Conservation (phyloP, 1,140 invertebrate species). For the Neodiprion pinetum region DNA sequence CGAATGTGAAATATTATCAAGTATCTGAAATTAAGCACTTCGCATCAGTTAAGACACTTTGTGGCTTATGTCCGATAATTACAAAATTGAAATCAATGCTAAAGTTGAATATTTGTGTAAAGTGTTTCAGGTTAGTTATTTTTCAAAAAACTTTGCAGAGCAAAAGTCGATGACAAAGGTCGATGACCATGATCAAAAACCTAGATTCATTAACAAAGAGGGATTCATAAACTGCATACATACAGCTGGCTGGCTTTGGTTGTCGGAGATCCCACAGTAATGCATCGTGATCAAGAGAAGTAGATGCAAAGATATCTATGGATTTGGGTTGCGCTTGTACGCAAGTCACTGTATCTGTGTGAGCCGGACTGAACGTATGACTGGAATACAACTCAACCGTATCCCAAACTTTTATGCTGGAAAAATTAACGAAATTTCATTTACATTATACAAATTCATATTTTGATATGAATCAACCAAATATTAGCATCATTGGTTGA, state of each 20-base stretch:
- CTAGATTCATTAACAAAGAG: no score
- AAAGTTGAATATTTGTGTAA: no score
- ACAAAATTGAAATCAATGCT: no score
- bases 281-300: constrained; percentile 46
- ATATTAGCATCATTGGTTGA: neutral
- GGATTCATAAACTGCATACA: neutral
- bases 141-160: no score
- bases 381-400: constrained; percentile 38
- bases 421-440: constrained; percentile 28
- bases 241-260: constrained; percentile 46
- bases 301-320: constrained; percentile 45
- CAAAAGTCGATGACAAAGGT: no score
- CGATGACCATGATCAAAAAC: no score
- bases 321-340: constrained; percentile 42
- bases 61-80: no score
- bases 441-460: constrained; percentile 4
- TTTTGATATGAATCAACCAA: constrained; percentile 18
- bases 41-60: no score
- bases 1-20: no score
- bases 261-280: constrained; percentile 53
- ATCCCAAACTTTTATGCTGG: constrained; percentile 56
- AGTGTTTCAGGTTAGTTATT: no score
- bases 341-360: constrained; percentile 45
- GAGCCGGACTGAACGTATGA: constrained; percentile 43
- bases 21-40: constrained; percentile 6